Conservation (phyloP, 2,113 vertebrate genomes). For the Donacobius atricapilla region DNA sequence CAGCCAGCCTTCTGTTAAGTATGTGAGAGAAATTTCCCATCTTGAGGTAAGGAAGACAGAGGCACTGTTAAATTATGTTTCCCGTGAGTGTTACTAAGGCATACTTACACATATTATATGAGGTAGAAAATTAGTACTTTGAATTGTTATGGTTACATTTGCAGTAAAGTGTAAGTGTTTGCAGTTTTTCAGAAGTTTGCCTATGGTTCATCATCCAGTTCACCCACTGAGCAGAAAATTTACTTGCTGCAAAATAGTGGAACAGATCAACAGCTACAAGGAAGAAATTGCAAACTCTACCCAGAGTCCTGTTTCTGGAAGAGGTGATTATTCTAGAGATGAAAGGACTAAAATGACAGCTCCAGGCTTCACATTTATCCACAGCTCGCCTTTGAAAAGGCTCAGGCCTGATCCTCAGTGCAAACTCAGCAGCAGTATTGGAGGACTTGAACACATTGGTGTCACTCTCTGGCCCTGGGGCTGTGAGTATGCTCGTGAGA, state of each 20-base stretch:
- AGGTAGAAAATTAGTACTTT: constrained; percentile 68
- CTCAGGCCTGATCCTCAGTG: not conserved
- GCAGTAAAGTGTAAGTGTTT: constrained; percentile 65
- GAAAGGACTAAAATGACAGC: not conserved
- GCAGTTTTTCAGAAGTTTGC: constrained; percentile 62
- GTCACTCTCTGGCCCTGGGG: not conserved
- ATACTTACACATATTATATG: constrained; percentile 54
- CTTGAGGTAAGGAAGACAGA: constrained; percentile 56
- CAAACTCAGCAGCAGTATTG: rapidly evolving
- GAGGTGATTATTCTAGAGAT: not conserved
- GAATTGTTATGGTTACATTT: constrained; percentile 59
- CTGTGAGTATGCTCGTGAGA: not conserved
- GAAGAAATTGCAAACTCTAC: not conserved
- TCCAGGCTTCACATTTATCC: not conserved
- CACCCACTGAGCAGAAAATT: constrained; percentile 63
- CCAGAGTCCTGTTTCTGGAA: not conserved
- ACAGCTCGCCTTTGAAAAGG: not conserved
- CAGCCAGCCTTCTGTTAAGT: constrained; percentile 46
- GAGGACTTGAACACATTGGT: rapidly evolving
- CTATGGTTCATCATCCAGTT: constrained; percentile 29
- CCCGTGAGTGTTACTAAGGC: constrained; percentile 64
- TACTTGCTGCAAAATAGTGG: constrained; percentile 1
- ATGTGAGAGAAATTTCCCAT: constrained; percentile 60
- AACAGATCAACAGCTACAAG: not conserved
- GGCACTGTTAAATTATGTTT: constrained; percentile 64